These are phyloP conservation scores for Protonibea diacanthus DNA, from an alignment of 2,797 vertebrate species.

Conservation along the genomic window DNA sequence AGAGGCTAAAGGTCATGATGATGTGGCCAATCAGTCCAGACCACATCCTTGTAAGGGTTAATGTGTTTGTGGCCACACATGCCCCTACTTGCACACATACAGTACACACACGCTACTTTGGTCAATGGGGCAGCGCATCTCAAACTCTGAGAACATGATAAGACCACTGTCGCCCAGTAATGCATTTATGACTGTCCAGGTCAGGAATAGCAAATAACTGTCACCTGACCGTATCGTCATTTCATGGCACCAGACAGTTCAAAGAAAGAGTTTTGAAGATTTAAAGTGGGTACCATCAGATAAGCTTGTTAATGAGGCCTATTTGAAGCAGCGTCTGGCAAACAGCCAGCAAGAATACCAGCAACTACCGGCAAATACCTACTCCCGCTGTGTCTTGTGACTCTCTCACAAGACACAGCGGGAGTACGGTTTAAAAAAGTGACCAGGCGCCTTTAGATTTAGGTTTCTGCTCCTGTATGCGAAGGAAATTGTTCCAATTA, in stretches of 20 bases:
- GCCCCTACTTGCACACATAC: neutral
- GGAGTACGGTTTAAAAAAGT: slow-evolving; percentile 17
- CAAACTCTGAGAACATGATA: neutral
- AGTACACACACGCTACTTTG: slow-evolving; percentile 6
- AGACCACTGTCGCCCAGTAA: slow-evolving; percentile 4
- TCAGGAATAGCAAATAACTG: slow-evolving; percentile 32
- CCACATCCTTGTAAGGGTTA: slow-evolving; percentile 30
- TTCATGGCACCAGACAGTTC: slow-evolving; percentile 46
- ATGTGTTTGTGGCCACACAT: slow-evolving; percentile 14
- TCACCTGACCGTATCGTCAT: slow-evolving; percentile 33
- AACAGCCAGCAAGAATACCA: slow-evolving; percentile 13
- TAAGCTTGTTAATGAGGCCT: slow-evolving; percentile 53
- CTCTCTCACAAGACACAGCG: neutral
- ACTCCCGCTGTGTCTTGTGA: too few relatives aligned
- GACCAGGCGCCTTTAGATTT: slow-evolving; percentile 15
- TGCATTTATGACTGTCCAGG: slow-evolving; percentile 12
- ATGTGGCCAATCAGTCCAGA: slow-evolving; percentile 26
- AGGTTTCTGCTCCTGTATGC: neutral
- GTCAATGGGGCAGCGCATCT: slow-evolving; percentile 19
- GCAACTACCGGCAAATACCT: too few relatives aligned
- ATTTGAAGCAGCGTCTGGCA: slow-evolving; percentile 42
- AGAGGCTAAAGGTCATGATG: slow-evolving; percentile 29
- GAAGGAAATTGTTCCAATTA: neutral
- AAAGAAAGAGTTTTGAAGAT: slow-evolving; percentile 33
- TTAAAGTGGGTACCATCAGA: slow-evolving; percentile 50